Evolutionary conservation across 2,113 vertebrate genomes (phyloP).

Genomic region (Erpornis zantholeuca): DNA sequence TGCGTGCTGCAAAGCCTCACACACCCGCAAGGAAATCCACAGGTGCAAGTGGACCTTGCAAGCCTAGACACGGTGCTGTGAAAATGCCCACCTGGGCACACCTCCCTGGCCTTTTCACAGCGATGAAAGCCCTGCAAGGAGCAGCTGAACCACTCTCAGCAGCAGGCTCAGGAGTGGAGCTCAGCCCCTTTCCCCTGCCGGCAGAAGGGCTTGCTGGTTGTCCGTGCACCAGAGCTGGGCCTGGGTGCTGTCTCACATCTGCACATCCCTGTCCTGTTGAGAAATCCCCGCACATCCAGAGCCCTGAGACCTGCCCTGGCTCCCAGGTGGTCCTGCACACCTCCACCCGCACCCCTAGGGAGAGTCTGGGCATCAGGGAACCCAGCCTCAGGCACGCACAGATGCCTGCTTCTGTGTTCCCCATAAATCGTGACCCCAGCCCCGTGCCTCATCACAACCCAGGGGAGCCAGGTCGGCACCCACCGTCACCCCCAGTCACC

Average conservation of each 20-base stretch:
- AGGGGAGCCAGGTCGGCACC: background rate
- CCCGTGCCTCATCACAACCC: background rate
- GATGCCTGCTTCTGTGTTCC: background rate
- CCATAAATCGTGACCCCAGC: background rate
- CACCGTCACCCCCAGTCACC: background rate
- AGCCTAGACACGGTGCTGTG: background rate
- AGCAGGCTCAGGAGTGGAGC: fast-evolving
- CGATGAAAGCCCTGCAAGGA: background rate
- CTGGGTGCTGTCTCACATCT: background rate
- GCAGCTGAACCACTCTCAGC: background rate
- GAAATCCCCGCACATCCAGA: background rate
- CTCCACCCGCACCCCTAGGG: background rate
- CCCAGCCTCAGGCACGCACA: background rate
- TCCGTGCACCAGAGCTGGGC: background rate
- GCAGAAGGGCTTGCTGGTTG: background rate
- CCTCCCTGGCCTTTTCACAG: background rate
- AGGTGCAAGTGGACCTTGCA: background rate
- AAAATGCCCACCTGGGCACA: background rate
- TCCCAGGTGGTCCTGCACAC: background rate
- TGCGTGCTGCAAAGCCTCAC: background rate
- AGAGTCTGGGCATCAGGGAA: background rate
- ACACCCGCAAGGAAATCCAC: background rate
- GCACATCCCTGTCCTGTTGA: background rate
- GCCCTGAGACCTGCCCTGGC: background rate
- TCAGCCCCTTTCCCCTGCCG: background rate